A percentile compares a stretch with the other conserved stretches of the same genome.
phyloP scores from a whole-genome alignment of 2,113 vertebrate genomes.

The Sinocyclocheilus rhinocerous region DNA sequence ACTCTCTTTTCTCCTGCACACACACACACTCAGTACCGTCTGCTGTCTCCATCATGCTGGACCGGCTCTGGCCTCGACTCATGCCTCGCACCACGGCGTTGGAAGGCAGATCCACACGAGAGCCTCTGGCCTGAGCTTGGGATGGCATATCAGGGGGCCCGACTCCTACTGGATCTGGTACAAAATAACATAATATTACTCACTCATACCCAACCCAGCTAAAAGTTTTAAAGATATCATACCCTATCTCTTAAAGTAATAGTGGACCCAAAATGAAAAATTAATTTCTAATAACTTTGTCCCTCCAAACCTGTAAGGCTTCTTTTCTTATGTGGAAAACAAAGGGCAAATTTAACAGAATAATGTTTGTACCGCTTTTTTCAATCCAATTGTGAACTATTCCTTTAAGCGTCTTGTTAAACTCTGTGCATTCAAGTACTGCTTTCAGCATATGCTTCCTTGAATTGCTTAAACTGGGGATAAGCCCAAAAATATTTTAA shows the following conservation, averaged over 20 bases:
- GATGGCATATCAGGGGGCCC: slow-evolving; percentile 49
- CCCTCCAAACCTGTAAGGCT: too few relatives aligned
- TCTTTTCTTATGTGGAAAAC: too few relatives aligned
- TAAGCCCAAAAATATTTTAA: too few relatives aligned
- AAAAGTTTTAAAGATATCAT: neutral
- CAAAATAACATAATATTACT: slow-evolving; percentile 15
- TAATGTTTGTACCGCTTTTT: too few relatives aligned
- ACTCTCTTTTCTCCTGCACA: neutral
- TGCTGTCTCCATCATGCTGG: slow-evolving; percentile 96
- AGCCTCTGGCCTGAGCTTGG: slow-evolving; percentile 73
- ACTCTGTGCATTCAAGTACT: too few relatives aligned
- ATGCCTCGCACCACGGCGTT: slow-evolving; percentile 87
- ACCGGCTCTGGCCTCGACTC: slow-evolving; percentile 90
- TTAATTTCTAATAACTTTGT: too few relatives aligned
- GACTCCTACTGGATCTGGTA: slow-evolving; percentile 41
- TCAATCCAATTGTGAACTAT: too few relatives aligned
- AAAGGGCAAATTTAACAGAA: too few relatives aligned
- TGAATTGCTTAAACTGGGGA: too few relatives aligned
- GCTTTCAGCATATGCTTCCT: too few relatives aligned
- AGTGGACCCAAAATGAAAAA: too few relatives aligned
- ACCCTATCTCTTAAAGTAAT: neutral
- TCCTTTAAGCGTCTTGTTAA: too few relatives aligned
- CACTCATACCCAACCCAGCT: neutral
- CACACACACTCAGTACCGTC: slow-evolving; percentile 79
- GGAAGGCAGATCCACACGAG: slow-evolving; percentile 86